Evolutionary conservation across 2,888 invertebrate genomes (phyloP).

Genomic region (Clusia tigrina): DNA sequence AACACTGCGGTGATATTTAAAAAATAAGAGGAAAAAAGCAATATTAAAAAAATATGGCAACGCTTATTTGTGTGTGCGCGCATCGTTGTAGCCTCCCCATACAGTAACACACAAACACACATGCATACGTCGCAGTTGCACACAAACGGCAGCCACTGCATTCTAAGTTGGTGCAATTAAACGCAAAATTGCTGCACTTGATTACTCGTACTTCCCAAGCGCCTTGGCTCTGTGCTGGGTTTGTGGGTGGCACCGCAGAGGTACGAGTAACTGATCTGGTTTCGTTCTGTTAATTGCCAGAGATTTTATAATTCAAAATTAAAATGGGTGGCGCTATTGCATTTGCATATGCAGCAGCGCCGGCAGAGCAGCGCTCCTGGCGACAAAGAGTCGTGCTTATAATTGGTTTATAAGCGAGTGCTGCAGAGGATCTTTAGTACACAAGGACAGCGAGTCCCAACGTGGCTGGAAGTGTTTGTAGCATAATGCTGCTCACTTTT

Average conservation of each 20-base stretch:
- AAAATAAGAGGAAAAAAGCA: slow-evolving; percentile 13
- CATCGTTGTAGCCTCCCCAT: too few relatives aligned
- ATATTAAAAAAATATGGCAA: background rate
- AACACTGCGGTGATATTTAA: slow-evolving; percentile 35
- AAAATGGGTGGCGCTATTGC: slow-evolving; percentile 43
- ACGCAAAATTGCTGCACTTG: slow-evolving; percentile 52
- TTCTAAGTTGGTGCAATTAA: slow-evolving; percentile 43
- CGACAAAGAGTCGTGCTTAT: slow-evolving; percentile 47
- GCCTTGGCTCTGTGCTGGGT: slow-evolving; percentile 28
- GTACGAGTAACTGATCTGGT: slow-evolving; percentile 30
- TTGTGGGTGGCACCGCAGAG: slow-evolving; percentile 43
- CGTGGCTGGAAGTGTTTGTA: too few relatives aligned
- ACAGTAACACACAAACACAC: too few relatives aligned
- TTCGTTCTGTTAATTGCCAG: slow-evolving; percentile 50
- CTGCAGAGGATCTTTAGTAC: too few relatives aligned
- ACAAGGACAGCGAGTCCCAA: too few relatives aligned
- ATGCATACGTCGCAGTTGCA: slow-evolving; percentile 5
- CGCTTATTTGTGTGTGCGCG: slow-evolving; percentile 5
- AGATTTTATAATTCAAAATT: slow-evolving; percentile 39
- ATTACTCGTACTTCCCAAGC: slow-evolving; percentile 38
- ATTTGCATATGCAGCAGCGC: slow-evolving; percentile 35
- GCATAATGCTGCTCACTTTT: too few relatives aligned
- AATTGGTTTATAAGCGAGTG: slow-evolving; percentile 40
- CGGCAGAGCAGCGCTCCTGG: slow-evolving; percentile 32
- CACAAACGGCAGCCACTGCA: slow-evolving; percentile 16